Evolutionary conservation across 2,888 invertebrate species (phyloP).

Genomic region (Campoplex nolae): DNA sequence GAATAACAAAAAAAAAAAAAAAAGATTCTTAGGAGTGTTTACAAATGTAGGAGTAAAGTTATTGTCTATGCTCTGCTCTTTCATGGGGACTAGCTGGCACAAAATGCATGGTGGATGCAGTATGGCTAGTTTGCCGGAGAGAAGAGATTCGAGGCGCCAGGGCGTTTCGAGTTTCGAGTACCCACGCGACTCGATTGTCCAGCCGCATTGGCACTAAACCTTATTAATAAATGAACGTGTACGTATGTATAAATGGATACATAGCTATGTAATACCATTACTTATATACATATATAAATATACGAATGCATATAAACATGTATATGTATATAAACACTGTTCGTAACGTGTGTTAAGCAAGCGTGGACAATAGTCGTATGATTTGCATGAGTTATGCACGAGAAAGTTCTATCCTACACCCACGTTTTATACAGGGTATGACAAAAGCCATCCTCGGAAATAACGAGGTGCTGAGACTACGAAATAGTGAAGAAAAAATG

Average conservation of each 20-base stretch:
- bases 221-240: slow-evolving; percentile 8
- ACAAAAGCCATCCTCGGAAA: not conserved
- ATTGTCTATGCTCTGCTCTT: slow-evolving; percentile 28
- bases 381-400: slow-evolving; percentile 80
- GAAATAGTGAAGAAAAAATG: too few species aligned
- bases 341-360: slow-evolving; percentile 76
- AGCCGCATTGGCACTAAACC: slow-evolving; percentile 17
- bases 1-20: not conserved
- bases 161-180: slow-evolving; percentile 64
- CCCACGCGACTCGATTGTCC: slow-evolving; percentile 67
- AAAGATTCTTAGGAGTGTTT: not conserved
- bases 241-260: slow-evolving; percentile 20
- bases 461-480: not conserved
- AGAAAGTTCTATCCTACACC: slow-evolving; percentile 74
- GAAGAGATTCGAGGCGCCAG: slow-evolving; percentile 73
- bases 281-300: not conserved
- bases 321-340: slow-evolving; percentile 65
- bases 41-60: not conserved
- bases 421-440: slow-evolving; percentile 40
- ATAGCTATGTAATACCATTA: not conserved
- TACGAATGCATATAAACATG: not conserved
- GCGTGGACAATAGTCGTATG: slow-evolving; percentile 75
- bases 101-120: slow-evolving; percentile 31
- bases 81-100: slow-evolving; percentile 39
- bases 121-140: slow-evolving; percentile 26